Evolutionary conservation across 1,140 invertebrate species (phyloP), one percentile per base, ranked within the genome.

Genomic region (Aphaenogaster floridana): DNA sequence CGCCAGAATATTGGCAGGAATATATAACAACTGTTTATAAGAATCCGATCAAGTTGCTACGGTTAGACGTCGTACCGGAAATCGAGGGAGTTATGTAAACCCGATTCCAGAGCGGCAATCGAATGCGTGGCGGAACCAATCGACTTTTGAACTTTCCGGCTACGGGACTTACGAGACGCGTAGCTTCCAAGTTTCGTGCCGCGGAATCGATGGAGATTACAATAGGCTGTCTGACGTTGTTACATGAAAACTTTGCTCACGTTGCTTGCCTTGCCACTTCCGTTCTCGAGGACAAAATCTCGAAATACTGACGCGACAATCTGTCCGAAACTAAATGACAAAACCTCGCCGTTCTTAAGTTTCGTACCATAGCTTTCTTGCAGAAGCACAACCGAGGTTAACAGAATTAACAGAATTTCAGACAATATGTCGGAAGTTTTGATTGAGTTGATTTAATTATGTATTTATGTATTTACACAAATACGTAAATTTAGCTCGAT

Each of bases 71-170:
- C 39, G 28, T 48, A 13, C 74, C 45, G 63, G 63, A 79, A 78
- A 59, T 63, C 64, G 28, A 79, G 48, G 68, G 48, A 90, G 39
- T 79, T 68, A 87, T 68, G 78, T 63, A 84, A 90, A 89, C 64
- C 66, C 57, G 36, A 83, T 87, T 84, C 28, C 42, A 36, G 36
- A 45, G 74, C 59, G 13, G 74, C 21, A 57, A 71, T 57, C 34
- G 57, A 86, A 89, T 74, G 48, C 71, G 45, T 36, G 63, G n/a
- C 50, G 76, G 54, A 66, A 87, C 77, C 74, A 69, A 68, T 80
- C 57, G 77, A 89, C 88, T 90, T 87, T 83, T 63, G 42, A 87
- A 89, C 83, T 90, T 87, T 77, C 71, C 79, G 66, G 42, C 39
- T 71, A 63, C 54, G 39, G 42, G 71, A 86, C 76, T 88, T 64